phyloP scores from a whole-genome alignment of 1,140 invertebrate species.

The Caenorhabditis remanei region DNA sequence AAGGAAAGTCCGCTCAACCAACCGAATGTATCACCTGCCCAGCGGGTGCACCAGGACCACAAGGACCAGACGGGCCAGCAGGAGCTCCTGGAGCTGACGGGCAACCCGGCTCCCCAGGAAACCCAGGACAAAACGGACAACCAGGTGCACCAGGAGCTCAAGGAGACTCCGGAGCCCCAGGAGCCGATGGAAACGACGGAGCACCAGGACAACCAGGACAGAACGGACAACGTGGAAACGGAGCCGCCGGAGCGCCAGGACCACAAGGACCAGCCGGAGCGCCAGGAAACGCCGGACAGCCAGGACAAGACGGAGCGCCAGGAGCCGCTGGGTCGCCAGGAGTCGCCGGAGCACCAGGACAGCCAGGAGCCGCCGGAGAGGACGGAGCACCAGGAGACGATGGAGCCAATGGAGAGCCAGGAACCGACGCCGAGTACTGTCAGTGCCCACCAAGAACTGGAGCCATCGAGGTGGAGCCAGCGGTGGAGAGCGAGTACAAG shows the following conservation, averaged over 20 bases:
- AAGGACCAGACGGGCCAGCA: conserved; percentile 47
- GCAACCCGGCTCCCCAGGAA: conserved; percentile 18
- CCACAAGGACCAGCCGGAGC: conserved; percentile 45
- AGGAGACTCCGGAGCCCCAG: conserved; percentile 44
- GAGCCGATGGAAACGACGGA: conserved; percentile 53
- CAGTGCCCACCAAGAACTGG: conserved; percentile 50
- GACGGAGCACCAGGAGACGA: conserved; percentile 12
- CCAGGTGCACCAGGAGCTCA: conserved; percentile 47
- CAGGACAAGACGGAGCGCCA: conserved; percentile 29
- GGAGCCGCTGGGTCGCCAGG: conserved; percentile 2
- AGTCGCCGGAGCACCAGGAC: conserved; percentile 43
- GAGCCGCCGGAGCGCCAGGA: conserved; percentile 56
- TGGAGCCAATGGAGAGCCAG: conserved; percentile 42
- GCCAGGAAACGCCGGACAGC: conserved; percentile 28
- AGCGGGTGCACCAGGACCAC: conserved; percentile 58
- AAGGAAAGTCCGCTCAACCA: conserved; percentile 6
- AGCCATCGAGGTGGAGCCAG: conserved; percentile 33
- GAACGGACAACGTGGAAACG: conserved; percentile 28
- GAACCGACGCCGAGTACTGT: conserved; percentile 45
- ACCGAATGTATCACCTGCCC: conserved; percentile 59
- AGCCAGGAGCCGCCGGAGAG: conserved; percentile 21
- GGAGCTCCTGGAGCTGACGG: conserved; percentile 57
- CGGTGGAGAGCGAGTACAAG: neutral
- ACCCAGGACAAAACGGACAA: conserved; percentile 52
- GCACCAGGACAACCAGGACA: conserved; percentile 25